Percentiles rank a stretch among this genome's conserved stretches.
phyloP scores from a whole-genome alignment of 2,797 vertebrate genomes.

The Paratrypauchen microcephalus region DNA sequence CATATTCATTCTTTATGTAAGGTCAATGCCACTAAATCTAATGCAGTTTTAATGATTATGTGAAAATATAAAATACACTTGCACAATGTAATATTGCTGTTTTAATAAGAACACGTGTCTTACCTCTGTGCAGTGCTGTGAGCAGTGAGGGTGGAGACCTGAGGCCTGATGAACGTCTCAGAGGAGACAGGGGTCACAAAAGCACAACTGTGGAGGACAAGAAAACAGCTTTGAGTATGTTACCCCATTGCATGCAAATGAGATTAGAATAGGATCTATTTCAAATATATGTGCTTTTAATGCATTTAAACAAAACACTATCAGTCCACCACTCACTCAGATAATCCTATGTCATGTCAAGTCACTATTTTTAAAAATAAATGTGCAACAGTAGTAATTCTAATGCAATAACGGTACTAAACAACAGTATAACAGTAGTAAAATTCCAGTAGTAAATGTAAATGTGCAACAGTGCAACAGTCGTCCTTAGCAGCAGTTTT shows the following conservation, averaged over 20 bases:
- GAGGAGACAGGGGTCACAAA: neutral
- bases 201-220: neutral
- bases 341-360: no score
- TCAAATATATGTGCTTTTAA: no score
- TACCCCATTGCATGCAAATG: neutral
- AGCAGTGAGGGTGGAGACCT: neutral
- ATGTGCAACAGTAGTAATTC: no score
- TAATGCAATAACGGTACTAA: no score
- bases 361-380: no score
- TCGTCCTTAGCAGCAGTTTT: no score
- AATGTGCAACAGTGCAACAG: no score
- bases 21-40: neutral
- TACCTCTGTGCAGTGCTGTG: neutral
- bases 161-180: neutral
- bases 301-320: no score
- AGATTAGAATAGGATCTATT: no score
- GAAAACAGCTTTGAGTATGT: neutral
- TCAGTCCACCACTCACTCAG: no score
- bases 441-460: no score
- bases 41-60: neutral
- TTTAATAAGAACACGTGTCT: neutral
- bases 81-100: neutral
- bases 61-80: neutral
- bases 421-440: no score
- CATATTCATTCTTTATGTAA: neutral